Evolutionary conservation across 37 sponge, comb jelly and placozoan species (phyloP), one percentile per base, ranked within the genome.

Genomic region (Beroe ovata): DNA sequence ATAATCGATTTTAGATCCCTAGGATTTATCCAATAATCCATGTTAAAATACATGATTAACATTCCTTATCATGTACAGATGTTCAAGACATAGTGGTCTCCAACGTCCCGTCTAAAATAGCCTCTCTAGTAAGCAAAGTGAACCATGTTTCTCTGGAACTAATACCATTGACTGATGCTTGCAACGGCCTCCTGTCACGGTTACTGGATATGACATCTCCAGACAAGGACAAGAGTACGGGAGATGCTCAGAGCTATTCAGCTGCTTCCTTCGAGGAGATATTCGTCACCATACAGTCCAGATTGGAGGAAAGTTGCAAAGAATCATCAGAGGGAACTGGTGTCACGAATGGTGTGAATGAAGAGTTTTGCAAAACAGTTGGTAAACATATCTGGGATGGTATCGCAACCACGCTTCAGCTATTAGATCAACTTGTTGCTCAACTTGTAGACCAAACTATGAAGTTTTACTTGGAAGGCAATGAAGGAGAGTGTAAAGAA

Each of bases 181-280:
- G 32, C 3, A 33, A 14, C 69, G 29, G 16, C 2, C 69, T 66
- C 30, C 25, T 66, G 0, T 34, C 16, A 33, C 35, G 19, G 0
- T 25, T 77, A 6, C 84, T 77, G 28, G 21, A 42, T 29, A 77
- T 77, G 84, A 77, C 41, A 39, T 77, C 84, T 1, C 69, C 25
- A 25, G 41, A 19, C 19, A 28, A 16, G 11, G 26, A 2, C 8
- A 35, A 40, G 3, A 77, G 21, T 11, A 28, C 6, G 11, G 26
- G 1, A 11, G 84, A 77, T 2, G 28, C 54, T 8, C 0, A 14
- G 35, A 19, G 11, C 11, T 77, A 77, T 35, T 19, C 84, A 6
- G 84, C 84, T 42, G 36, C 84, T 4, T 77, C 84, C 84, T 77
- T 77, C 33, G 84, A 77, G 28, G 84, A 77, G 47, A 8, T 36